Conservation (phyloP, 2,113 vertebrate species). For the Hoplias malabaricus region DNA sequence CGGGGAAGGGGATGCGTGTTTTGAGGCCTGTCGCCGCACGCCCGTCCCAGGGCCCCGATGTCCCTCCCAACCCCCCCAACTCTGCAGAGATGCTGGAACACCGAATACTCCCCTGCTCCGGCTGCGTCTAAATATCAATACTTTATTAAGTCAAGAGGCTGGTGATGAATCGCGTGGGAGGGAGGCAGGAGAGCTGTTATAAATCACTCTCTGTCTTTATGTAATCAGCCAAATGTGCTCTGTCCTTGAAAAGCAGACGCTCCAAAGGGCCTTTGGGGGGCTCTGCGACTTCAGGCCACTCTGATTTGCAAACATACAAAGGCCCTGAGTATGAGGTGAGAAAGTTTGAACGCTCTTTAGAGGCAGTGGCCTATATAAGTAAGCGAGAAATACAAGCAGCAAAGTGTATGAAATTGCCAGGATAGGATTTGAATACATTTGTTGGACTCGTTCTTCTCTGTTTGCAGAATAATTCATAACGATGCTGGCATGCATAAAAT, state of each 20-base stretch:
- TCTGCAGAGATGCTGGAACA: not conserved
- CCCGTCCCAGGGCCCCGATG: not conserved
- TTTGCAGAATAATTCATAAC: not conserved
- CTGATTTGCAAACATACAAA: not conserved
- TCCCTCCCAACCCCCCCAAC: not conserved
- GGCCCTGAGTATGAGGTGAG: not conserved
- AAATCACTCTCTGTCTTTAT: constrained; percentile 58
- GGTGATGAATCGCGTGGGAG: constrained; percentile 44
- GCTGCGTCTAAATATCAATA: constrained; percentile 53
- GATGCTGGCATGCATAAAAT: not conserved
- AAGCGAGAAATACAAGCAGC: not conserved
- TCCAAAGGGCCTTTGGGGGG: constrained; percentile 4
- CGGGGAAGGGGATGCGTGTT: constrained; percentile 10
- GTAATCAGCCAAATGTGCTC: constrained; percentile 55
- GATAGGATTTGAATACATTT: not conserved
- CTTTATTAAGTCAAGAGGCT: constrained; percentile 53
- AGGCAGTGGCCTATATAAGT: constrained; percentile 4
- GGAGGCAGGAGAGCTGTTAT: constrained; percentile 43
- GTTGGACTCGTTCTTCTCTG: not conserved
- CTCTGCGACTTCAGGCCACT: constrained; percentile 1
- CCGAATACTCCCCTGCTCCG: not conserved
- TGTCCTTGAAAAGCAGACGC: constrained; percentile 50
- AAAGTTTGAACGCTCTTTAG: constrained; percentile 12
- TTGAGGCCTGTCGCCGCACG: constrained; percentile 15
- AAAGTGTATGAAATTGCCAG: not conserved